Percentiles rank a stretch among this genome's conserved stretches.
Evolutionary conservation across 2,113 vertebrate species (phyloP).

Genomic region (Lamprologus ornatipinnis): DNA sequence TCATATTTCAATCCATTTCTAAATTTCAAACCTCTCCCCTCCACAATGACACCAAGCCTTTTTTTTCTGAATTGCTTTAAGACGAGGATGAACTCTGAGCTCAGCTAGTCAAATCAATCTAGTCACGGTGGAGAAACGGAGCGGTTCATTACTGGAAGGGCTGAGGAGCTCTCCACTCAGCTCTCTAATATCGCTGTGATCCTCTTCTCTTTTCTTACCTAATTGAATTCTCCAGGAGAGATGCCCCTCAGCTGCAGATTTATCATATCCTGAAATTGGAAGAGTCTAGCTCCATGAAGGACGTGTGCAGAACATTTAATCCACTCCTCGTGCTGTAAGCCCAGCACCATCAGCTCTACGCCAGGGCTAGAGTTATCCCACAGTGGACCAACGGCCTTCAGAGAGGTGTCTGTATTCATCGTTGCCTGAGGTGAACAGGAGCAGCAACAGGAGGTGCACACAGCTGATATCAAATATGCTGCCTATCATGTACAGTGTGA

Average conservation of each 20-base stretch:
- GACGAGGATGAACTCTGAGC: slow-evolving; percentile 41
- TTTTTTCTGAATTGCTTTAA: slow-evolving; percentile 31
- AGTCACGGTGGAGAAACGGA: slow-evolving; percentile 33
- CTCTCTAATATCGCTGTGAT: slow-evolving; percentile 56
- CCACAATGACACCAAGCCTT: slow-evolving; percentile 6
- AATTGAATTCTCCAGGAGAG: slow-evolving; percentile 68
- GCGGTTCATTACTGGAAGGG: slow-evolving; percentile 51
- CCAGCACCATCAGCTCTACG: neutral
- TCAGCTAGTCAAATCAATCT: slow-evolving; percentile 56
- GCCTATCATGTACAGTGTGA: slow-evolving; percentile 26
- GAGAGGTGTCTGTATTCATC: slow-evolving; percentile 3
- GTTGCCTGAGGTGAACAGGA: neutral
- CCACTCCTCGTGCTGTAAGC: slow-evolving; percentile 11
- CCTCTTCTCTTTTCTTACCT: slow-evolving; percentile 59
- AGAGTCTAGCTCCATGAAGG: slow-evolving; percentile 52
- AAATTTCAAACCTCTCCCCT: slow-evolving; percentile 13
- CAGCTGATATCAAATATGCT: slow-evolving; percentile 23
- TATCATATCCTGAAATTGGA: slow-evolving; percentile 65
- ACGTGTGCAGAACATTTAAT: slow-evolving; percentile 57
- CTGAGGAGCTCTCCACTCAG: slow-evolving; percentile 46
- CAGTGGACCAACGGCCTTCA: slow-evolving; percentile 22
- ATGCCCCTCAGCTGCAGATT: slow-evolving; percentile 57
- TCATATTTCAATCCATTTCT: neutral
- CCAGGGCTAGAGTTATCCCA: slow-evolving; percentile 17
- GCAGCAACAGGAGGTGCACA: slow-evolving; percentile 5